Base-by-base conservation (phyloP, 1,140 invertebrate species). In the Leptestheria dahalacensis region DNA sequence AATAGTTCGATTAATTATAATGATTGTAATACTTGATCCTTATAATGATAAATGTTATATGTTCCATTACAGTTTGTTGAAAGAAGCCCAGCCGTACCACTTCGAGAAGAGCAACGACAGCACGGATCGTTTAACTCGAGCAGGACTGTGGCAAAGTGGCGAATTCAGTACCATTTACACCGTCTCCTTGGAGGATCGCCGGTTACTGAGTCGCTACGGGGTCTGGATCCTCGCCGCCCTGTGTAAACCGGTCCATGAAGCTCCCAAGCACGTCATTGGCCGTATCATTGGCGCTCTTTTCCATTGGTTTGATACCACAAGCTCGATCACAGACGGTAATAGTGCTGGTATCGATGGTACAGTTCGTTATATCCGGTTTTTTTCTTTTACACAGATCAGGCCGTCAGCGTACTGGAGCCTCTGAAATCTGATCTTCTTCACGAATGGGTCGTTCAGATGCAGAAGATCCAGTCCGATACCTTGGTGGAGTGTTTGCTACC, bases 281-380 rank as follows among this genome's bases (percentile, higher is more conserved):
- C 78, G 94, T 65, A 79, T 99, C 64, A 76, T 99, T 25, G 88
- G 90, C 57, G 94, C 95, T 79, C 78, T 99, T 57, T 98, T 98
- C 76, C 92, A 98, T 74, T 99, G 96, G 96, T 99, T 98, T 77
- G 89, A 97, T 76, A 86, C 93, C 61, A 97, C 94, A 29, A 91
- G 92, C 9, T 94, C 91, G 73, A 83, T 94, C 18, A 93, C 92
- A 69, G 91, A 95, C 77, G 91, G 92, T 92, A 71, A 74, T 72
- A 72, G n/a, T n/a, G n/a, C n/a, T n/a, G n/a, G n/a, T n/a, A n/a
- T n/a, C n/a, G 12, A 48, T 58, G 18, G 25, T 21, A 53, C 61
- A 21, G 61, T 65, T 12, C 9, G n/a, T 41, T 29, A 23, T 47
- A 61, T 64, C 26, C 50, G 48, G 23, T 20, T 10, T 62, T 29